Evolutionary conservation across 2,888 invertebrate genomes (phyloP).

Genomic region (Lumbricus terrestris): DNA sequence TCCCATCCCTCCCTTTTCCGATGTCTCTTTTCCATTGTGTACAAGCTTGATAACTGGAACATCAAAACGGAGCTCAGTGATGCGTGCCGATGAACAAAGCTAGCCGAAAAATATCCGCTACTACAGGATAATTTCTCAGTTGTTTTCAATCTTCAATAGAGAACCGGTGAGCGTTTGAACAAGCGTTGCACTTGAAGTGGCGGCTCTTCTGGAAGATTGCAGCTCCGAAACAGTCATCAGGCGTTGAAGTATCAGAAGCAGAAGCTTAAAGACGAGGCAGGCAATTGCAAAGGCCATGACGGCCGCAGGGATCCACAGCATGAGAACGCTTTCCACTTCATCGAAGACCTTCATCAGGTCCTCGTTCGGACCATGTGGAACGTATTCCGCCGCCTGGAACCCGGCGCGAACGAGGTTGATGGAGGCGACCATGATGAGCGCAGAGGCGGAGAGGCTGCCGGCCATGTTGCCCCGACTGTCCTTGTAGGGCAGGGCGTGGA

Average conservation of each 20-base stretch:
- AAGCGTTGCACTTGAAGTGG: neutral
- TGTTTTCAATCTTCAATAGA: too few relatives aligned
- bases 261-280: slow-evolving; percentile 33
- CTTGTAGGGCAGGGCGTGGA: slow-evolving; percentile 40
- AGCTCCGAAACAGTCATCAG: neutral
- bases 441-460: slow-evolving; percentile 39
- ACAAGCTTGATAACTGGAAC: too few relatives aligned
- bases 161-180: neutral
- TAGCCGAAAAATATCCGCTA: too few relatives aligned
- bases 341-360: slow-evolving; percentile 37
- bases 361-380: slow-evolving; percentile 40
- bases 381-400: slow-evolving; percentile 41
- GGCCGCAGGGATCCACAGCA: slow-evolving; percentile 39
- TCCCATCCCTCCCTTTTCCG: too few relatives aligned
- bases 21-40: too few relatives aligned
- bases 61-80: too few relatives aligned
- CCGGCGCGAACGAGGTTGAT: slow-evolving; percentile 41
- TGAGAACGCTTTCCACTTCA: slow-evolving; percentile 38
- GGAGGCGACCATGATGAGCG: slow-evolving; percentile 38
- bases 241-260: slow-evolving; percentile 8
- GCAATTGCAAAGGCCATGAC: slow-evolving; percentile 37
- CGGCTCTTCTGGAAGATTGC: neutral
- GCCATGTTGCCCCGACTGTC: slow-evolving; percentile 39
- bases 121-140: too few relatives aligned
- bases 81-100: too few relatives aligned